Percentiles rank a stretch among this genome's conserved stretches.
phyloP scores from a whole-genome alignment of 2,113 vertebrate species.

The Tympanuchus pallidicinctus region DNA sequence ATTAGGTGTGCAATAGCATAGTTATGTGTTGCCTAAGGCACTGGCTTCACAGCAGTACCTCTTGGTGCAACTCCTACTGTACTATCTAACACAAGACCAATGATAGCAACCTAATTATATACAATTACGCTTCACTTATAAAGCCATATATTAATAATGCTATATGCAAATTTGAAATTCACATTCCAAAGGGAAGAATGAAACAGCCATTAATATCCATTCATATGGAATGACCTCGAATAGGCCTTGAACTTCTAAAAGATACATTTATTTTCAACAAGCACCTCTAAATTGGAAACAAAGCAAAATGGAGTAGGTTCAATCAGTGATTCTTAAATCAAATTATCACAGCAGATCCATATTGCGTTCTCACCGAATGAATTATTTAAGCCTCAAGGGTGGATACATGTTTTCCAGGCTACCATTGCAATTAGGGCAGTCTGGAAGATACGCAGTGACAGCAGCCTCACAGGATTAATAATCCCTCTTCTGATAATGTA shows the following conservation, averaged over 20 bases:
- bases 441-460: neutral
- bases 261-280: neutral
- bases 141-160: neutral
- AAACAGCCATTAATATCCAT: neutral
- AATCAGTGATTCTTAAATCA: neutral
- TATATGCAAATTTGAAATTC: neutral
- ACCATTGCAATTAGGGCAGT: slow-evolving; percentile 18
- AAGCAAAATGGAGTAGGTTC: neutral
- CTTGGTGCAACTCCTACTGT: neutral
- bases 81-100: neutral
- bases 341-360: neutral
- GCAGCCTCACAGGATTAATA: slow-evolving; percentile 29
- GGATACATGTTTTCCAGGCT: neutral
- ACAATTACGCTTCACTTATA: neutral
- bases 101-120: neutral
- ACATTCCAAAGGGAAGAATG: neutral
- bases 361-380: neutral
- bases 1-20: neutral
- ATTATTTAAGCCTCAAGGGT: slow-evolving; percentile 29
- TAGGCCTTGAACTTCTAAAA: neutral
- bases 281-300: neutral
- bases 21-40: slow-evolving; percentile 15
- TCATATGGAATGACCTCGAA: neutral
- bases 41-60: neutral
- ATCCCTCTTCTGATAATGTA: neutral